Percentiles rank a stretch among this genome's conserved stretches.
Evolutionary conservation across 2,888 invertebrate genomes (phyloP).

Genomic region (Cheilosia pagana): DNA sequence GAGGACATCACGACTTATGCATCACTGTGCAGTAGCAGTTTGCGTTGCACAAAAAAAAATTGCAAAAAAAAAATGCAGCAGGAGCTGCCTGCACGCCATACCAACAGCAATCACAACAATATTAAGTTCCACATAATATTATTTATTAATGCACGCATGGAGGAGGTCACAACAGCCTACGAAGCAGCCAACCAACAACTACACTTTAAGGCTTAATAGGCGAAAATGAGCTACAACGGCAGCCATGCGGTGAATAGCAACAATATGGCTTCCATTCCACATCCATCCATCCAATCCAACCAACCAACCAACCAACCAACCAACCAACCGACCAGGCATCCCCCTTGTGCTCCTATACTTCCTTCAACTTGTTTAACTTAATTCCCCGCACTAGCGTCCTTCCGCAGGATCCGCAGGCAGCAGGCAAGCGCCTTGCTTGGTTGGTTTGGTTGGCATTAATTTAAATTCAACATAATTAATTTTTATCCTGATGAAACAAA

Average conservation of each 20-base stretch:
- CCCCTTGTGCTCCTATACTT: conserved; percentile 42
- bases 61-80: background rate
- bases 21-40: conserved; percentile 46
- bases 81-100: conserved; percentile 38
- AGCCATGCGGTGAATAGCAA: conserved; percentile 73
- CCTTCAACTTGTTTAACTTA: conserved; percentile 59
- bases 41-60: conserved; percentile 9
- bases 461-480: conserved; percentile 75
- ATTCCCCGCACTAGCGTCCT: conserved; percentile 47
- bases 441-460: conserved; percentile 69
- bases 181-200: conserved; percentile 62
- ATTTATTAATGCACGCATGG: conserved; percentile 72
- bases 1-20: conserved; percentile 64
- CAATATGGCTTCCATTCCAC: conserved; percentile 74
- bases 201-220: conserved; percentile 71
- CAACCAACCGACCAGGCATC: conserved; percentile 30
- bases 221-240: conserved; percentile 74
- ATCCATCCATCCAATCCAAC: conserved; percentile 45
- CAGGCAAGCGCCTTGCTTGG: conserved; percentile 55
- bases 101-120: conserved; percentile 70
- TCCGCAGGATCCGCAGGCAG: conserved; percentile 60
- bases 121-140: conserved; percentile 75
- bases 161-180: conserved; percentile 70
- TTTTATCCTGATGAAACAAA: conserved; percentile 73
- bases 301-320: conserved; percentile 32